Percentiles rank a stretch among this genome's conserved stretches.
These are phyloP conservation scores for Isichthys henryi DNA, from an alignment of 2,113 vertebrate species.

Conservation along the genomic window DNA sequence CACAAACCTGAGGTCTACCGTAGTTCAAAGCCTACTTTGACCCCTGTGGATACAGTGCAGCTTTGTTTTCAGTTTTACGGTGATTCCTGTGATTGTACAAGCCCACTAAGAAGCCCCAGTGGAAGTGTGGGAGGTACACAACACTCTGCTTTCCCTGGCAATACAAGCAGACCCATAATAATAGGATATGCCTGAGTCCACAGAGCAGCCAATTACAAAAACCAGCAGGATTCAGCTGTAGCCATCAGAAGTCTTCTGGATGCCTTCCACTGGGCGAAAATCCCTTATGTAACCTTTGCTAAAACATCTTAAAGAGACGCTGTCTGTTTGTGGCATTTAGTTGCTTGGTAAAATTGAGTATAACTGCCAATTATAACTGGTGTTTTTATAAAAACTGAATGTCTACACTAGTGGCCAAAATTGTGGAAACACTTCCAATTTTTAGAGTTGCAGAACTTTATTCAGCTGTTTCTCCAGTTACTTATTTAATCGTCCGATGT, in stretches of 20 bases:
- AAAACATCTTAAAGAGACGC: constrained; percentile 19
- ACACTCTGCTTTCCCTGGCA: constrained; percentile 34
- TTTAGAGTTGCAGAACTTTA: neutral
- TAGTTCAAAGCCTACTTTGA: neutral
- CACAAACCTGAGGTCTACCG: neutral
- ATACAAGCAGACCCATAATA: constrained; percentile 35
- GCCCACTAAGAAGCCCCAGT: constrained; percentile 26
- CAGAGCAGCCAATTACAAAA: constrained; percentile 7
- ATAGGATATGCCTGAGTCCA: constrained; percentile 33
- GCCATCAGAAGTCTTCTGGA: constrained; percentile 38
- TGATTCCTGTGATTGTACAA: constrained; percentile 19
- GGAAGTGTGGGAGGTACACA: constrained; percentile 22
- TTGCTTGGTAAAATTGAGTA: neutral
- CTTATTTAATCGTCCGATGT: neutral
- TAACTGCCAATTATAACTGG: neutral
- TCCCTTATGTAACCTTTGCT: constrained; percentile 12
- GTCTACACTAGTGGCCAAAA: neutral
- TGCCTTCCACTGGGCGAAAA: constrained; percentile 23
- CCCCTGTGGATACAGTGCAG: neutral
- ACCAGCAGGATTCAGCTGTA: constrained; percentile 21
- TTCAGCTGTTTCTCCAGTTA: neutral
- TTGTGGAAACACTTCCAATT: neutral
- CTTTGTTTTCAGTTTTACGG: neutral
- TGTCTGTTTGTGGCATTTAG: neutral
- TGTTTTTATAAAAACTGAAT: neutral